A percentile compares a stretch with the other conserved stretches of the same genome.
Conservation (phyloP, 2,113 vertebrate genomes). For the Zosterops lateralis region DNA sequence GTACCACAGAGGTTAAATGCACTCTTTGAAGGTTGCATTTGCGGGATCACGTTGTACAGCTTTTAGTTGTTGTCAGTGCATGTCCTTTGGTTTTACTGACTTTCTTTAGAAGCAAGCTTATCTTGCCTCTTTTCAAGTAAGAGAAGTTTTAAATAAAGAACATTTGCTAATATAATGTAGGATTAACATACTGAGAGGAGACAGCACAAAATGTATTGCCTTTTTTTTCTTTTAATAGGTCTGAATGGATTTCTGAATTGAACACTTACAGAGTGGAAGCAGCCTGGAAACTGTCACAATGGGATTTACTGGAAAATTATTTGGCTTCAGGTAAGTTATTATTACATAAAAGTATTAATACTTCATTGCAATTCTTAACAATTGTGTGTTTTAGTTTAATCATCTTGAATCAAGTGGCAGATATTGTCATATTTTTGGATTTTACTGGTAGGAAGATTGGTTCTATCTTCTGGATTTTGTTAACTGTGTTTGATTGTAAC, state of each 20-base stretch:
- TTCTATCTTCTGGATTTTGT: background rate
- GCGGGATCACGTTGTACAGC: background rate
- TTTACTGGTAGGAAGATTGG: background rate
- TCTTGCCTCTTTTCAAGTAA: background rate
- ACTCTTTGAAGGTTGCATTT: background rate
- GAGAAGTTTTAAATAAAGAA: background rate
- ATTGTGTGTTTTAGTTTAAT: background rate
- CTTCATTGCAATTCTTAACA: background rate
- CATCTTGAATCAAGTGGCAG: background rate
- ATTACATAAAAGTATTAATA: background rate
- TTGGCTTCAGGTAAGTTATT: slow-evolving; percentile 83
- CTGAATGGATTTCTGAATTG: slow-evolving; percentile 92
- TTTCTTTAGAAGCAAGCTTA: background rate
- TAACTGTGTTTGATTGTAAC: background rate
- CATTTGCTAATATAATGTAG: background rate
- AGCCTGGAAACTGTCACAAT: slow-evolving; percentile 94
- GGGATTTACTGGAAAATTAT: slow-evolving; percentile 94
- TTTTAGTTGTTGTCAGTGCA: background rate
- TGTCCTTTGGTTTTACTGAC: background rate
- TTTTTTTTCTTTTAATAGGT: slow-evolving; percentile 68
- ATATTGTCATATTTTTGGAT: background rate
- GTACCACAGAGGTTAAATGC: background rate
- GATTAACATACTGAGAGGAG: background rate
- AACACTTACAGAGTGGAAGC: slow-evolving; percentile 96
- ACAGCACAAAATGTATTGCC: background rate